Percentiles rank a stretch among this genome's conserved stretches.
Conservation (phyloP, 2,113 vertebrate genomes). For the Collichthys lucidus region DNA sequence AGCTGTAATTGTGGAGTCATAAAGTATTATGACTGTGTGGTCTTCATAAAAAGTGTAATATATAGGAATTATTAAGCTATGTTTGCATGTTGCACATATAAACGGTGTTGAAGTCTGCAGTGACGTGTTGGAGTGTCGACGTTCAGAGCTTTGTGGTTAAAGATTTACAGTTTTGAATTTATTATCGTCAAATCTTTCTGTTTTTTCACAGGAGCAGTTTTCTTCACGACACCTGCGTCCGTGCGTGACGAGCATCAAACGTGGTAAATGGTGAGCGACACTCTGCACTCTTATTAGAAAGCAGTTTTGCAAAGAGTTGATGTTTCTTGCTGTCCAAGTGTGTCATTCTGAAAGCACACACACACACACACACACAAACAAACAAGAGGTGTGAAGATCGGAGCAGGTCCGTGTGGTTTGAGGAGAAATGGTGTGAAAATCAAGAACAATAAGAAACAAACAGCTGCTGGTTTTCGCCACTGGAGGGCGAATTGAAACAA, state of each 20-base stretch:
- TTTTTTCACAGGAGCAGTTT: background rate
- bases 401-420: background rate
- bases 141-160: too few relatives aligned
- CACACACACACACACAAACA: too few relatives aligned
- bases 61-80: too few relatives aligned
- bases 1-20: too few relatives aligned
- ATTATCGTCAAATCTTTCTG: too few relatives aligned
- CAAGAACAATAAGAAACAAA: background rate
- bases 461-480: slow-evolving; percentile 2
- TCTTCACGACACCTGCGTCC: background rate
- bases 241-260: background rate
- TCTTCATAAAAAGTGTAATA: too few relatives aligned
- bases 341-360: background rate
- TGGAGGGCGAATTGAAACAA: background rate
- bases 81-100: too few relatives aligned
- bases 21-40: too few relatives aligned
- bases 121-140: too few relatives aligned
- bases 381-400: background rate
- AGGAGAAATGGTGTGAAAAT: background rate
- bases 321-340: too few relatives aligned
- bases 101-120: too few relatives aligned
- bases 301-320: background rate
- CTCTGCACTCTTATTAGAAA: background rate
- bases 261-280: background rate
- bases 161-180: background rate